phyloP scores from a whole-genome alignment of 1,140 invertebrate genomes.

The Venturia canescens region DNA sequence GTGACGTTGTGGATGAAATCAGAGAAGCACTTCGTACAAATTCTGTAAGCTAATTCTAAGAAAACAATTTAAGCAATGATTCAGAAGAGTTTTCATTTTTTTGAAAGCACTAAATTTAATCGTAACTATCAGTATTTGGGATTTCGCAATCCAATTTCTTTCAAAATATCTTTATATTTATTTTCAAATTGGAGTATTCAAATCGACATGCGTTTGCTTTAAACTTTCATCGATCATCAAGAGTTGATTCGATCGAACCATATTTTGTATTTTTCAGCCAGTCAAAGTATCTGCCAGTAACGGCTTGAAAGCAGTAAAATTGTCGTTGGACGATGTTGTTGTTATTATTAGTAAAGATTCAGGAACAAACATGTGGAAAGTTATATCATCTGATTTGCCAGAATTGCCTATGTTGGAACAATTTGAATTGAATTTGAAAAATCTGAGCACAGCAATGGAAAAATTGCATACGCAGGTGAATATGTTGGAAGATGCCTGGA shows the following conservation, averaged over 20 bases:
- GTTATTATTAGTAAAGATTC: conserved; percentile 54
- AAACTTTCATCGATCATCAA: no score
- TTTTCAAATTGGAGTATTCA: no score
- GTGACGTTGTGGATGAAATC: conserved; percentile 58
- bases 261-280: conserved; percentile 28
- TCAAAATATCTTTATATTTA: no score
- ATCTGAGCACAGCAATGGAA: conserved; percentile 56
- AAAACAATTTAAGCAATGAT: conserved; percentile 48
- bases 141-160: no score
- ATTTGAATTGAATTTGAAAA: conserved; percentile 56
- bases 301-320: conserved; percentile 58
- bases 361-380: conserved; percentile 62
- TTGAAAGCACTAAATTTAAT: no score
- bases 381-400: conserved; percentile 69
- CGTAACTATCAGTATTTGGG: no score
- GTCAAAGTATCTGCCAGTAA: conserved; percentile 60
- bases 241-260: no score
- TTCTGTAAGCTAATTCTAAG: conserved; percentile 6
- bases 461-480: conserved; percentile 60
- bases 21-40: conserved; percentile 37
- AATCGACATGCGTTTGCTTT: no score
- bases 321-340: conserved; percentile 57
- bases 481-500: conserved; percentile 62
- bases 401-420: conserved; percentile 54
- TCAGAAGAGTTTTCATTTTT: conserved; percentile 21